Evolutionary conservation across 2,888 invertebrate species (phyloP).

Genomic region (Cephus spinipes): DNA sequence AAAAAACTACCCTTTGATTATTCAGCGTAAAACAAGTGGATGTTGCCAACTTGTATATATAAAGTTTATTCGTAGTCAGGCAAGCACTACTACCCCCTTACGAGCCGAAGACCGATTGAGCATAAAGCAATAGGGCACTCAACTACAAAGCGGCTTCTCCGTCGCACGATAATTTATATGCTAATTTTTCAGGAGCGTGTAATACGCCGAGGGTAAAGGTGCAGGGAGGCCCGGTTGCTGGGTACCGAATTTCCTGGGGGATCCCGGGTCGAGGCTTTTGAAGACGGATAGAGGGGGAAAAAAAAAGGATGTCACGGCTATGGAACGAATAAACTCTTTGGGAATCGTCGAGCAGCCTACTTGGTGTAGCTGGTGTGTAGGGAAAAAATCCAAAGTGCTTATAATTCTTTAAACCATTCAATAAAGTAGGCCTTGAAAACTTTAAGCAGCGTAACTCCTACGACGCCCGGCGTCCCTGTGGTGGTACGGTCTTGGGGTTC

Average conservation of each 20-base stretch:
- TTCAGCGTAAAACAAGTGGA: not conserved
- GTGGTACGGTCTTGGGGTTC: not conserved
- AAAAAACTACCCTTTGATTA: not conserved
- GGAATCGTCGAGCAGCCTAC: not conserved
- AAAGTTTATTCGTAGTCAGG: not conserved
- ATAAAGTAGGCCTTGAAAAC: conserved; percentile 5
- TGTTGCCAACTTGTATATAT: not conserved
- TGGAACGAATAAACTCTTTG: not conserved
- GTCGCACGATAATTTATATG: conserved; percentile 63
- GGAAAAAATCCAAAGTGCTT: not conserved
- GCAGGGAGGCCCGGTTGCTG: not conserved
- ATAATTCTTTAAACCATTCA: conserved; percentile 22
- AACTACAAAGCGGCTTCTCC: conserved; percentile 49
- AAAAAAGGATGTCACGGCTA: not conserved
- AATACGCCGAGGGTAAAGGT: not conserved
- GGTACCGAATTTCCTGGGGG: not conserved
- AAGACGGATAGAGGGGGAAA: not conserved
- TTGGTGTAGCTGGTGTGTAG: not conserved
- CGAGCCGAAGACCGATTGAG: not conserved
- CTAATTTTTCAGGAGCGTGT: conserved; percentile 59
- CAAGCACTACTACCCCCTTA: not conserved
- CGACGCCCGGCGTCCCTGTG: not conserved
- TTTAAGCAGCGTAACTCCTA: not conserved
- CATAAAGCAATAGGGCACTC: conserved; percentile 30
- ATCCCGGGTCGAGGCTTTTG: not conserved